phyloP scores from a whole-genome alignment of 2,797 vertebrate species.

The Pyrocephalus nanus region DNA sequence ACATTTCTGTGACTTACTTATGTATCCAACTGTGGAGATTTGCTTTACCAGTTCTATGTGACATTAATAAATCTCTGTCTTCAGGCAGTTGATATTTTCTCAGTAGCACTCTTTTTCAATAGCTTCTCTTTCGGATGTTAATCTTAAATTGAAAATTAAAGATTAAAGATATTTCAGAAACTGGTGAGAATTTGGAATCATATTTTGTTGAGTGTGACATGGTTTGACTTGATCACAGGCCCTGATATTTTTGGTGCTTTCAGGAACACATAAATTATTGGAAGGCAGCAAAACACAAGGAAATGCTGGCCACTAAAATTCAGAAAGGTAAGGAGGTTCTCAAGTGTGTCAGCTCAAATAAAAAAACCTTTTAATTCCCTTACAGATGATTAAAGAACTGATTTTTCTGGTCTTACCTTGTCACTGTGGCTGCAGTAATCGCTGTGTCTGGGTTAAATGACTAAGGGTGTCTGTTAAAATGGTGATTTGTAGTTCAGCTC shows the following conservation, averaged over 20 bases:
- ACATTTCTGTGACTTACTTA: neutral
- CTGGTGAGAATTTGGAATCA: neutral
- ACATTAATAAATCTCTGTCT: neutral
- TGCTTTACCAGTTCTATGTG: neutral
- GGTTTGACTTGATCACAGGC: neutral
- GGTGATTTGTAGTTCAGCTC: neutral
- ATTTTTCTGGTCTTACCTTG: neutral
- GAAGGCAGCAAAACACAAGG: neutral
- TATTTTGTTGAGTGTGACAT: neutral
- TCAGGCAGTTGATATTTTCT: neutral
- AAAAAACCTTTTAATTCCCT: neutral
- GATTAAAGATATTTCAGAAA: constrained; percentile 5
- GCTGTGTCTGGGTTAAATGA: neutral
- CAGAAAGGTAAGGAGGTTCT: neutral
- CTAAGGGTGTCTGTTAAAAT: neutral
- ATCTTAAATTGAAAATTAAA: constrained; percentile 22
- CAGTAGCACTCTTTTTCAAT: neutral
- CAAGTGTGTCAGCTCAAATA: neutral
- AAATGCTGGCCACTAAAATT: neutral
- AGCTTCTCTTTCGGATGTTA: neutral
- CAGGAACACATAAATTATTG: neutral
- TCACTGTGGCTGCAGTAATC: neutral
- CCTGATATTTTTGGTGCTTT: neutral
- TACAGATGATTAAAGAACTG: neutral
- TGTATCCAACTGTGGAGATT: neutral